phyloP scores from a whole-genome alignment of 2,113 vertebrate genomes.

The Agapornis roseicollis region DNA sequence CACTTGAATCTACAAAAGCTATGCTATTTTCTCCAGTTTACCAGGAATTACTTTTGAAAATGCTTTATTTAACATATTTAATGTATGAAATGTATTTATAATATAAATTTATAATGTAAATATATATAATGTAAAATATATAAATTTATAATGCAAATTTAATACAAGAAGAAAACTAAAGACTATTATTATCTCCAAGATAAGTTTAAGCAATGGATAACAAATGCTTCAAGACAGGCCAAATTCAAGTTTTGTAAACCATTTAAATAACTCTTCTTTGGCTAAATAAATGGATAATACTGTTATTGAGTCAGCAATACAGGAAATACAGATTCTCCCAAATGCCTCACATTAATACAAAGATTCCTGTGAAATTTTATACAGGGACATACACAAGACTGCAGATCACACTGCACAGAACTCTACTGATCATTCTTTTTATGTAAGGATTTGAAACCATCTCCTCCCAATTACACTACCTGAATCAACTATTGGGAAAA shows the following conservation, averaged over 20 bases:
- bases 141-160: too few relatives aligned
- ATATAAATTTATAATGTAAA: too few relatives aligned
- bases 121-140: too few relatives aligned
- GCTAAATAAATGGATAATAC: background rate
- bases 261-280: background rate
- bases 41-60: background rate
- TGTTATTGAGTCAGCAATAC: background rate
- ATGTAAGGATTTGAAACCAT: background rate
- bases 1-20: background rate
- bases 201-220: background rate
- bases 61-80: background rate
- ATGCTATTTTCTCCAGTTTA: background rate
- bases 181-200: background rate
- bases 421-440: background rate
- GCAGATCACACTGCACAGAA: background rate
- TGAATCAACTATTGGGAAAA: background rate
- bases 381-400: background rate
- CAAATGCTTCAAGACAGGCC: background rate
- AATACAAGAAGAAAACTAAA: background rate
- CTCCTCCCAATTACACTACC: background rate
- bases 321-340: background rate
- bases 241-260: background rate
- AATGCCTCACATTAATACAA: background rate
- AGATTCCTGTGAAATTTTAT: background rate
- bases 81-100: too few relatives aligned